Evolutionary conservation across 2,797 vertebrate species (phyloP).

Genomic region (Brachyrhaphis roseni): DNA sequence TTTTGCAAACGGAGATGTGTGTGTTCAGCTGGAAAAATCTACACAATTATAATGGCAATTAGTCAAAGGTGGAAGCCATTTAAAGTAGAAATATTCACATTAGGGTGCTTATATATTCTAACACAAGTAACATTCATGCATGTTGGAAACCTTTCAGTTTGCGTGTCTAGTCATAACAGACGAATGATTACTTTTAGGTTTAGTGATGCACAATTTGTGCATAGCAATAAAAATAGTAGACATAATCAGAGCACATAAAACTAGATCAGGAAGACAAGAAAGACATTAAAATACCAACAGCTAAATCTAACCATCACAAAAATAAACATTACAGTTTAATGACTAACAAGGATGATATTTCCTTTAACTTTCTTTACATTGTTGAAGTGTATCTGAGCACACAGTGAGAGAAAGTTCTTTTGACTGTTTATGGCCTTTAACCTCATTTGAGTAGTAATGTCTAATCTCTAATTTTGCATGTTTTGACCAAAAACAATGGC

Average conservation of each 20-base stretch:
- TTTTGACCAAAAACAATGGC: background rate
- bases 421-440: background rate
- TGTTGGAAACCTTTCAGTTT: background rate
- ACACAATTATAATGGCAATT: slow-evolving; percentile 56
- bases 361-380: background rate
- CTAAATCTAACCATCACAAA: background rate
- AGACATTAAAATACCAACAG: background rate
- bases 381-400: background rate
- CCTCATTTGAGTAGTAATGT: background rate
- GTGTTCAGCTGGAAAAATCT: slow-evolving; percentile 53
- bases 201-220: background rate
- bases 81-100: slow-evolving; percentile 38
- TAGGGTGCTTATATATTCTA: slow-evolving; percentile 16
- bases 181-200: background rate
- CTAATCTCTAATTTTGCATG: background rate
- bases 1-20: slow-evolving; percentile 63
- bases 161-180: background rate
- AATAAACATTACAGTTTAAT: background rate
- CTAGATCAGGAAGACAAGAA: background rate
- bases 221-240: background rate
- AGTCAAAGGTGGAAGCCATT: slow-evolving; percentile 55
- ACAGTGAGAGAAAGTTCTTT: background rate
- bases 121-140: background rate
- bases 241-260: background rate
- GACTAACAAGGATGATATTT: background rate